Evolutionary conservation across 2,113 vertebrate genomes (phyloP).

Genomic region (Elanoides forficatus): DNA sequence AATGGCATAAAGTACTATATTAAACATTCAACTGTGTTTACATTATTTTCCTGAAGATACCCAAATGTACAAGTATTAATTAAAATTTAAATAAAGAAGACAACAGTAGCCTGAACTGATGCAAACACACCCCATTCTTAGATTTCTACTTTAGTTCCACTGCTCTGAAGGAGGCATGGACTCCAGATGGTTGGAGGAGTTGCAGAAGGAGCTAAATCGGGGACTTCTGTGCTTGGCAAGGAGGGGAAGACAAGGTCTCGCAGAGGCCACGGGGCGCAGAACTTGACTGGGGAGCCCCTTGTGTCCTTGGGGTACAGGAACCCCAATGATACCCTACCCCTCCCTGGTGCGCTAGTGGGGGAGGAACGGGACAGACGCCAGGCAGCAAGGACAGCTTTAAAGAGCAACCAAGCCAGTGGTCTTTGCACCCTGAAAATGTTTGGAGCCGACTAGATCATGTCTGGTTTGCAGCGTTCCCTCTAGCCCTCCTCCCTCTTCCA

Average conservation of each 20-base stretch:
- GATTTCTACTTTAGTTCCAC: background rate
- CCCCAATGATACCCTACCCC: rapidly evolving
- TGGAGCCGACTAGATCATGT: background rate
- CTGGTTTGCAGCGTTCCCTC: background rate
- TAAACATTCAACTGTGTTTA: background rate
- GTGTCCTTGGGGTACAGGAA: background rate
- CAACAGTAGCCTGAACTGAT: background rate
- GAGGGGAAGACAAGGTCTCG: background rate
- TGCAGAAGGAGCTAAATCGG: background rate
- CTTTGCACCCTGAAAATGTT: background rate
- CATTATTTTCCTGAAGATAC: background rate
- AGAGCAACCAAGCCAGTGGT: background rate
- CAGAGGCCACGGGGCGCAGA: background rate
- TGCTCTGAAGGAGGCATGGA: background rate
- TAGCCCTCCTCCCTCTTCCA: background rate
- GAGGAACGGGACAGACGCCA: rapidly evolving
- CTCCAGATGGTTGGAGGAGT: constrained; percentile 43
- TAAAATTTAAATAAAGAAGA: background rate
- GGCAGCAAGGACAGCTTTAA: background rate
- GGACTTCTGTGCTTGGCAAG: background rate
- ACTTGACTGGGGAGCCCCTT: background rate
- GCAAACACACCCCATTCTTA: background rate
- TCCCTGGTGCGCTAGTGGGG: rapidly evolving
- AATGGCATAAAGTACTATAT: background rate
- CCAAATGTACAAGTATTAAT: background rate